phyloP scores from a whole-genome alignment of 2,113 vertebrate genomes.

The Corynorhinus townsendii region DNA sequence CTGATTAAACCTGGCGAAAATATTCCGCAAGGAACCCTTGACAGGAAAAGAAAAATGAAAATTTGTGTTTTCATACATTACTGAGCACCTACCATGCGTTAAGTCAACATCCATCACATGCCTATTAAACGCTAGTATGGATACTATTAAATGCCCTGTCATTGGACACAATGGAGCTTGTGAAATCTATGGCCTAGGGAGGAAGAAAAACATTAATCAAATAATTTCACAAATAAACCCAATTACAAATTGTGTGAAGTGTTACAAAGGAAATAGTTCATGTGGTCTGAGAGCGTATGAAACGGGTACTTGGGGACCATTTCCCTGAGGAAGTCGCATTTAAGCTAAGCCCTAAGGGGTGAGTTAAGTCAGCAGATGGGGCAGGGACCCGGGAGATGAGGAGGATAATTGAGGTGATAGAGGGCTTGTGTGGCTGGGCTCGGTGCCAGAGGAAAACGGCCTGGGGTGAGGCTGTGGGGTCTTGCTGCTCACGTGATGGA shows the following conservation, averaged over 20 bases:
- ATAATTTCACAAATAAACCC: slow-evolving; percentile 30
- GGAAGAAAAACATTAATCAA: slow-evolving; percentile 6
- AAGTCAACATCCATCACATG: neutral
- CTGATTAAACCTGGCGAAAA: slow-evolving; percentile 16
- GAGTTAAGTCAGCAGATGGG: neutral
- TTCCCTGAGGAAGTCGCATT: neutral
- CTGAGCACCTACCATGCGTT: neutral
- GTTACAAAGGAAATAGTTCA: neutral
- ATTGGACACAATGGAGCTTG: neutral
- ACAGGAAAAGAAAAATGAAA: neutral
- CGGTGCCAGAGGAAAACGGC: neutral
- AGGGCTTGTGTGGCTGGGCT: neutral
- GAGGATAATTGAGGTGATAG: neutral
- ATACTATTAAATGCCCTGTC: neutral
- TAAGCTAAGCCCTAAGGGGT: neutral
- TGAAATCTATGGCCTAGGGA: neutral
- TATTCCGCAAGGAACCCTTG: neutral
- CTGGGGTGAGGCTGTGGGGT: neutral
- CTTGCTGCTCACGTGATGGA: neutral
- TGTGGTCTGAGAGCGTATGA: neutral
- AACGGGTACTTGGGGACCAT: neutral
- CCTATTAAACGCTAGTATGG: neutral
- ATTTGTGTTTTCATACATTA: neutral
- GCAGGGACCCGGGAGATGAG: neutral
- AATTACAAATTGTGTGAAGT: neutral